Conservation (phyloP, 2,888 invertebrate species). For the Philereme transversata region DNA sequence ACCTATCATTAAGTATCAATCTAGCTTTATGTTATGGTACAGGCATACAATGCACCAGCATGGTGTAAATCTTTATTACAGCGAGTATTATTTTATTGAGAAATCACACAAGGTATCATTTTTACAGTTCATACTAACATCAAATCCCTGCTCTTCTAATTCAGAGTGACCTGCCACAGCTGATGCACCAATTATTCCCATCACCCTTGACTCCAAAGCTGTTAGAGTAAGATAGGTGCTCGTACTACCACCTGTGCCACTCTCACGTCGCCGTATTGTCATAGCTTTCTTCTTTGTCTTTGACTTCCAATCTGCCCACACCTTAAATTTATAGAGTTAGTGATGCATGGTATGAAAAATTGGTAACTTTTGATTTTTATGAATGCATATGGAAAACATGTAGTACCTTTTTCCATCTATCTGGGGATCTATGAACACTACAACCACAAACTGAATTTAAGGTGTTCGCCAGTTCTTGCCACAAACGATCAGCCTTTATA, state of each 20-base stretch:
- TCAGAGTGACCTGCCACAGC: background rate
- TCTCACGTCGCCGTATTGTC: slow-evolving; percentile 11
- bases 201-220: slow-evolving; percentile 18
- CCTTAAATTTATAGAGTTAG: background rate
- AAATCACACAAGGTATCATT: background rate
- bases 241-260: slow-evolving; percentile 31
- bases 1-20: too few species aligned
- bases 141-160: background rate
- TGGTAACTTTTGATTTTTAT: background rate
- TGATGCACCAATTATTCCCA: slow-evolving; percentile 21
- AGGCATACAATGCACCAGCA: too few species aligned
- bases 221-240: slow-evolving; percentile 20
- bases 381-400: background rate
- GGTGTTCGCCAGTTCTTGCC: too few species aligned
- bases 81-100: background rate
- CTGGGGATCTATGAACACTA: background rate
- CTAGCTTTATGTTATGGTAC: too few species aligned
- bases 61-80: background rate
- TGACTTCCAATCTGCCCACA: slow-evolving; percentile 21
- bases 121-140: background rate
- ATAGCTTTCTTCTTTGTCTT: slow-evolving; percentile 33
- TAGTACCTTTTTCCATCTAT: background rate
- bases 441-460: background rate
- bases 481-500: too few species aligned
- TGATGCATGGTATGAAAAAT: background rate